These are phyloP conservation scores for Paratilapia polleni DNA, from an alignment of 2,113 vertebrate species.

Conservation along the genomic window DNA sequence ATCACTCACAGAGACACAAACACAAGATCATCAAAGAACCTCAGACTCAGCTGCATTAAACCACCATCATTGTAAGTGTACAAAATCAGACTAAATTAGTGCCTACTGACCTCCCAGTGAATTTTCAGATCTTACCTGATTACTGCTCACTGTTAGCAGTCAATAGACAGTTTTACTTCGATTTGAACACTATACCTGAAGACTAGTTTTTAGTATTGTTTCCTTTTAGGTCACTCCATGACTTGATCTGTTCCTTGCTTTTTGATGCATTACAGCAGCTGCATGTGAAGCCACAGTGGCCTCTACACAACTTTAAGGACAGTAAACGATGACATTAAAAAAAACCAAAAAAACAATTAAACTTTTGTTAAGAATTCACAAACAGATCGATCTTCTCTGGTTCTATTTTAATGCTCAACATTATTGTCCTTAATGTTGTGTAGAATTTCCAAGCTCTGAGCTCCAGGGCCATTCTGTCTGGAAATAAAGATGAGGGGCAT, in stretches of 20 bases:
- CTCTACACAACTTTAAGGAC: constrained; percentile 58
- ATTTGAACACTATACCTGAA: neutral
- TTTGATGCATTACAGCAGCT: neutral
- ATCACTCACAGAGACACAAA: constrained; percentile 81
- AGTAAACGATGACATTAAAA: neutral
- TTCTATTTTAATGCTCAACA: neutral
- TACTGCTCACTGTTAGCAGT: neutral
- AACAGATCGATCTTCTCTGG: neutral
- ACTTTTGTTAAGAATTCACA: neutral
- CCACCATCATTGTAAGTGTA: constrained; percentile 12
- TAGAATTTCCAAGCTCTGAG: constrained; percentile 66
- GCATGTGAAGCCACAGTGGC: neutral
- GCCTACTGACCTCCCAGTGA: neutral
- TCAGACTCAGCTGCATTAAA: constrained; percentile 64
- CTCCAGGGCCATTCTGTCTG: constrained; percentile 82
- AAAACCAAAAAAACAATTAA: neutral
- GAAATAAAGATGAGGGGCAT: constrained; percentile 59
- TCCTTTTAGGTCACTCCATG: neutral
- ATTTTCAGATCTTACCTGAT: constrained; percentile 27
- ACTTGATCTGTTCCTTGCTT: constrained; percentile 1
- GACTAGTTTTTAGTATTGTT: neutral
- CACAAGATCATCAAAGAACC: constrained; percentile 80
- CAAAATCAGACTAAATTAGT: constrained; percentile 7
- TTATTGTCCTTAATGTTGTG: constrained; percentile 48
- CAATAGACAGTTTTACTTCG: neutral